phyloP scores from a whole-genome alignment of 2,797 vertebrate species.

The Lemur catta region DNA sequence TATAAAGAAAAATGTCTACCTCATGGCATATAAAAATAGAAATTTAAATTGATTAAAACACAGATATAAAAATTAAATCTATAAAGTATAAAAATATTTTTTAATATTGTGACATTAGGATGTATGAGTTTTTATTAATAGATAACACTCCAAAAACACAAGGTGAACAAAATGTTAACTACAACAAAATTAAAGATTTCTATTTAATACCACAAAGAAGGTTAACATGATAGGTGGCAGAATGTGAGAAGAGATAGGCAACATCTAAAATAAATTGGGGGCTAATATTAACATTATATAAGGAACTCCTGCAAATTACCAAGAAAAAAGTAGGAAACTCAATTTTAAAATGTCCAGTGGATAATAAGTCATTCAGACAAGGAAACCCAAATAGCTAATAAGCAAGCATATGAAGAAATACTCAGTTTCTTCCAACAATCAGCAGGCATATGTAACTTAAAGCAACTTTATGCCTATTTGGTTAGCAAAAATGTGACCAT shows the following conservation, averaged over 20 bases:
- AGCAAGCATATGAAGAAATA: not conserved
- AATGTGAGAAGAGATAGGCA: not conserved
- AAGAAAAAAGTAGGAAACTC: not conserved
- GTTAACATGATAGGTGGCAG: not conserved
- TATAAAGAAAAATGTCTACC: not conserved
- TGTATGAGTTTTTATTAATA: not conserved
- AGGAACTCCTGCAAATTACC: not conserved
- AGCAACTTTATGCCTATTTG: not conserved
- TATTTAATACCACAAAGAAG: not conserved
- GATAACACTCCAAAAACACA: not conserved
- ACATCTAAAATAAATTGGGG: not conserved
- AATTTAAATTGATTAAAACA: constrained; percentile 4
- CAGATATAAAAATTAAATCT: not conserved
- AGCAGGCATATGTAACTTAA: not conserved
- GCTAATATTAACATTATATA: not conserved
- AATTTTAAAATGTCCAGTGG: not conserved
- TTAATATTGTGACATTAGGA: not conserved
- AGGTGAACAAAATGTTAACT: not conserved
- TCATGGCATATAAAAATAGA: not conserved
- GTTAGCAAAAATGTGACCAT: not conserved
- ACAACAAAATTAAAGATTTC: constrained; percentile 27
- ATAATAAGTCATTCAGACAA: not conserved
- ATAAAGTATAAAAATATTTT: not conserved
- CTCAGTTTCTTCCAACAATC: not conserved
- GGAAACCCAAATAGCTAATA: not conserved